These are phyloP conservation scores for Apamea epomidion DNA, from an alignment of 2,888 invertebrate genomes.

Conservation along the genomic window DNA sequence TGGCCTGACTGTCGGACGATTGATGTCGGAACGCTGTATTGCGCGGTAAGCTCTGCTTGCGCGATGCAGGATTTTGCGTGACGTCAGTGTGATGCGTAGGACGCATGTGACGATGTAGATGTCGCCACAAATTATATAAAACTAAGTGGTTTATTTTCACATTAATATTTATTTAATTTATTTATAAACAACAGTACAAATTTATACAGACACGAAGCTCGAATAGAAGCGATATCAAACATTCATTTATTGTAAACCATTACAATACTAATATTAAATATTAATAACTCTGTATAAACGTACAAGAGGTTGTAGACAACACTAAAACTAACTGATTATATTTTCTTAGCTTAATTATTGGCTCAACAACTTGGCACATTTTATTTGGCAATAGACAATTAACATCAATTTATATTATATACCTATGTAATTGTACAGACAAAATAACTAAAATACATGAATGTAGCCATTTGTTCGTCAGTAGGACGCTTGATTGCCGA, in stretches of 20 bases:
- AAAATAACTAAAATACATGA: neutral
- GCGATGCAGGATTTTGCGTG: neutral
- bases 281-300: conserved; percentile 23
- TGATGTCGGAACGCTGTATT: no score
- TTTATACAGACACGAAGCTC: conserved; percentile 60
- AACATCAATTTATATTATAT: neutral
- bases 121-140: neutral
- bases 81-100: neutral
- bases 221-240: conserved; percentile 37
- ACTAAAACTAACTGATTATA: conserved; percentile 28
- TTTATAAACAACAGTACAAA: conserved; percentile 58
- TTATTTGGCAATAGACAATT: neutral
- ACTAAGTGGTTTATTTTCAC: neutral
- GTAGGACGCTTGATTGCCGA: neutral
- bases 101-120: neutral
- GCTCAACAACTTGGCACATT: conserved; percentile 31
- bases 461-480: neutral
- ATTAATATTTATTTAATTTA: conserved; percentile 25
- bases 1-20: no score
- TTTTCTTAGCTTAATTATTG: conserved; percentile 3
- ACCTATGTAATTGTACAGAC: neutral
- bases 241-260: neutral
- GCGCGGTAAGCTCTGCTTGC: no score
- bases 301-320: conserved; percentile 26
- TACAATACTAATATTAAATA: neutral